Evolutionary conservation across 2,113 vertebrate genomes (phyloP), one percentile per base, ranked within the genome.

Genomic region (Sorex fumeus): DNA sequence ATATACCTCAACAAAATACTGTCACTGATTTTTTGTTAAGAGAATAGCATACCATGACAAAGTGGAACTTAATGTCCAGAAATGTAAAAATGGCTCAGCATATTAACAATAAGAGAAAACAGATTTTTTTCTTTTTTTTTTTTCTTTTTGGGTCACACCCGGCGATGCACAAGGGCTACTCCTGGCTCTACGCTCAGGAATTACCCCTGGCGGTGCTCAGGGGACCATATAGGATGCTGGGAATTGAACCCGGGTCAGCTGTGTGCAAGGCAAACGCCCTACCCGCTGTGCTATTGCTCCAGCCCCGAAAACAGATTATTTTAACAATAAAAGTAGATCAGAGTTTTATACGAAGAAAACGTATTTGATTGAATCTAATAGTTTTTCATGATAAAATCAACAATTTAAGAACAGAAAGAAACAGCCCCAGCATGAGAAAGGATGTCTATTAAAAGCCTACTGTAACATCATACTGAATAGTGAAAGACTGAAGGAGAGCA

Each of bases 371-470:
- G 88, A 94, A 79, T 67, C 21, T 19, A 71, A 53, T 23, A 36
- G 8, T 83, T n/a, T 34, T 83, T 82, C 21, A 36, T 66, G 4
- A 78, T 84, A 84, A 88, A 84, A 82, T 43, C 21, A 77, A 28
- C 12, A 45, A 71, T 45, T 28, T 53, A 83, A 78, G 16, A 91
- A 66, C 43, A 71, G 62, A 77, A 71, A 8, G 18, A 3, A 86
- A 82, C 19, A 76, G 70, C 83, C 83, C 78, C 28, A 34, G 43
- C 34, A 60, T 64, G 67, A 72, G 19, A 75, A 90, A 90, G 34
- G 25, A 12, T 36, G 81, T 67, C 60, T 43, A 18, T 76, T n/a
- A 36, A 82, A 94, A 67, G 62, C 18, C 18, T 28, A 53, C 5
- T 62, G 32, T 47, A 64, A 62, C 50, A 81, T 57, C 30, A 66